A percentile compares a stretch with the other conserved stretches of the same genome.
phyloP scores from a whole-genome alignment of 2,888 invertebrate genomes.

The Cephalotes varians region DNA sequence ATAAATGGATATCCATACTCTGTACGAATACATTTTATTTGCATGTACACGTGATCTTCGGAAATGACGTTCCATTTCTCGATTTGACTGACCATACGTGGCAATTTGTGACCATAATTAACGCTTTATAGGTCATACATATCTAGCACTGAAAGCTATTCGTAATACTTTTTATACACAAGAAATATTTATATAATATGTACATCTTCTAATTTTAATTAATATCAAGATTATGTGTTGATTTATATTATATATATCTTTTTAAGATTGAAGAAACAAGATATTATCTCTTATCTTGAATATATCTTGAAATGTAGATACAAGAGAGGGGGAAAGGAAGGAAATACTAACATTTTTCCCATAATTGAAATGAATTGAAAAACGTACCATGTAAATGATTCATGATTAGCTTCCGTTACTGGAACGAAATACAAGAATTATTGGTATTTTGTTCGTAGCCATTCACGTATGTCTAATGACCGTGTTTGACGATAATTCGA shows the following conservation, averaged over 20 bases:
- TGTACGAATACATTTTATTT: slow-evolving; percentile 27
- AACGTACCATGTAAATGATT: background rate
- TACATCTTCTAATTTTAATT: background rate
- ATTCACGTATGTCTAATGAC: slow-evolving; percentile 72
- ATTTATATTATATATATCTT: slow-evolving; percentile 2
- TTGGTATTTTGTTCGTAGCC: slow-evolving; percentile 69
- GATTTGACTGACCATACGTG: slow-evolving; percentile 22
- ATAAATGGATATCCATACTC: slow-evolving; percentile 3
- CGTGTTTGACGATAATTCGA: slow-evolving; percentile 73
- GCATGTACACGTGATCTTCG: slow-evolving; percentile 25
- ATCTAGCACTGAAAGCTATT: background rate
- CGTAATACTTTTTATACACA: slow-evolving; percentile 1
- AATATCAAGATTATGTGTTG: background rate
- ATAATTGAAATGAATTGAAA: slow-evolving; percentile 21
- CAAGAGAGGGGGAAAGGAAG: background rate
- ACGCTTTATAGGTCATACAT: background rate
- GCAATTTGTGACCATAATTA: slow-evolving; percentile 19
- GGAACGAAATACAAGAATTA: slow-evolving; percentile 63
- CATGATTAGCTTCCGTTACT: slow-evolving; percentile 39
- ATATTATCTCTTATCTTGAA: background rate
- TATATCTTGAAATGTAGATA: background rate
- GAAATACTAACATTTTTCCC: slow-evolving; percentile 8
- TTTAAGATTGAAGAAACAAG: background rate
- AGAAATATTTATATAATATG: background rate
- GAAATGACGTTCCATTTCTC: slow-evolving; percentile 28